A percentile compares a stretch with the other conserved stretches of the same genome.
Conservation (phyloP, 2,888 invertebrate species). For the Ophioninae sp. region DNA sequence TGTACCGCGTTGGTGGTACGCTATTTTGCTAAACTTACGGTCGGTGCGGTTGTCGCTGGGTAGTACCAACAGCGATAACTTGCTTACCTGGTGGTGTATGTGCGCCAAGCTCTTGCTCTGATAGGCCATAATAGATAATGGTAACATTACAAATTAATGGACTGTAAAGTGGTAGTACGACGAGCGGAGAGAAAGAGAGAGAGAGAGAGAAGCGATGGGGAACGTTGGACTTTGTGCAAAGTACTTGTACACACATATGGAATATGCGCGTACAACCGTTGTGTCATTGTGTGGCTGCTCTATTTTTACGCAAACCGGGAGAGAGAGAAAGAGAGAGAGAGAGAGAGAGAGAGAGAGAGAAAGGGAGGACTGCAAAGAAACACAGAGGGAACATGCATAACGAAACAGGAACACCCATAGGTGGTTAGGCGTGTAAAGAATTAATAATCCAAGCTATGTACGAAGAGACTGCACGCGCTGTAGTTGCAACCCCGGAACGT, state of each 20-base stretch:
- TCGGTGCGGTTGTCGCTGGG: conserved; percentile 58
- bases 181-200: conserved; percentile 47
- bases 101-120: conserved; percentile 55
- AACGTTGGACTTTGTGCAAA: conserved; percentile 48
- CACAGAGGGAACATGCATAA: conserved; percentile 27
- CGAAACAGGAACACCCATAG: conserved; percentile 36
- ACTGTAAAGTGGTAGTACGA: conserved; percentile 67
- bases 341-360: conserved; percentile 46
- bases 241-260: conserved; percentile 18
- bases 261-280: conserved; percentile 13
- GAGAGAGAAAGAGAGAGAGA: conserved; percentile 27
- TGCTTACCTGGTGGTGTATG: conserved; percentile 55
- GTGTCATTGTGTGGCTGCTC: conserved; percentile 55
- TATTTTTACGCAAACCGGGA: conserved; percentile 64
- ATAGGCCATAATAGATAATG: conserved; percentile 68
- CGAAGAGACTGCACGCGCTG: conserved; percentile 1
- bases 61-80: conserved; percentile 57
- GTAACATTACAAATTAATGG: conserved; percentile 71
- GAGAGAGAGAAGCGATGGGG: conserved; percentile 63
- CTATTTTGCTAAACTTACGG: conserved; percentile 61
- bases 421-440: conserved; percentile 45
- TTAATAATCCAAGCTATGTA: conserved; percentile 44
- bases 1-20: conserved; percentile 38
- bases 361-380: conserved; percentile 28
- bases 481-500: background rate